Conservation (phyloP, 2,888 invertebrate genomes). For the Noctua comes region DNA sequence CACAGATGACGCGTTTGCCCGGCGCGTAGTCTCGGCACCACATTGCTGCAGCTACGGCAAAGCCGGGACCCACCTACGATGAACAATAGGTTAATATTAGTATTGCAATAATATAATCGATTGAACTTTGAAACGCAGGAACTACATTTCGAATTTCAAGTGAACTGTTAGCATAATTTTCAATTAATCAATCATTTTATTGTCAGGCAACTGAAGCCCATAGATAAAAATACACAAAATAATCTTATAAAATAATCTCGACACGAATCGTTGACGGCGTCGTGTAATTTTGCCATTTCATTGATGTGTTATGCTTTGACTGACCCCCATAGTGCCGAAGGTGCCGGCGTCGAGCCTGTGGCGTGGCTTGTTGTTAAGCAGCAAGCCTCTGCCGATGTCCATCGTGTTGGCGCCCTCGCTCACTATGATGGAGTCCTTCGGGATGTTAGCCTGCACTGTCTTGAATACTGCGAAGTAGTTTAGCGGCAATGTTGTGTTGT, state of each 20-base stretch:
- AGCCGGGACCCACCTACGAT: slow-evolving; percentile 94
- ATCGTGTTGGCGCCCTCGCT: slow-evolving; percentile 99
- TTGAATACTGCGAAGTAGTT: slow-evolving; percentile 98
- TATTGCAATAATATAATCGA: background rate
- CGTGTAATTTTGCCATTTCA: background rate
- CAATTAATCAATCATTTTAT: too few relatives aligned
- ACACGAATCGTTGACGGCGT: too few relatives aligned
- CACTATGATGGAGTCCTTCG: slow-evolving; percentile 96
- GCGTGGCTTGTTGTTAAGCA: slow-evolving; percentile 95
- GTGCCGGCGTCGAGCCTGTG: slow-evolving; percentile 98
- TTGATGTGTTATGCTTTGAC: slow-evolving; percentile 53
- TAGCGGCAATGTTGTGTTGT: slow-evolving; percentile 93
- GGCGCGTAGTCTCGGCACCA: slow-evolving; percentile 96
- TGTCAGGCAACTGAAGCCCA: too few relatives aligned
- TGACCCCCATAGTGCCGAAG: slow-evolving; percentile 98
- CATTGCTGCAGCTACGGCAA: slow-evolving; percentile 97
- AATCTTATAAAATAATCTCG: too few relatives aligned
- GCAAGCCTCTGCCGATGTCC: slow-evolving; percentile 98
- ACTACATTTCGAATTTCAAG: background rate
- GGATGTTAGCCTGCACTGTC: slow-evolving; percentile 94
- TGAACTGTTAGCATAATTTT: background rate
- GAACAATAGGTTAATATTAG: background rate
- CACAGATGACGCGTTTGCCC: slow-evolving; percentile 96
- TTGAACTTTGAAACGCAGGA: background rate
- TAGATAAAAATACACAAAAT: too few relatives aligned